Evolutionary conservation across 2,113 vertebrate species (phyloP), one percentile per base, ranked within the genome.

Genomic region (Amazona guildingii): DNA sequence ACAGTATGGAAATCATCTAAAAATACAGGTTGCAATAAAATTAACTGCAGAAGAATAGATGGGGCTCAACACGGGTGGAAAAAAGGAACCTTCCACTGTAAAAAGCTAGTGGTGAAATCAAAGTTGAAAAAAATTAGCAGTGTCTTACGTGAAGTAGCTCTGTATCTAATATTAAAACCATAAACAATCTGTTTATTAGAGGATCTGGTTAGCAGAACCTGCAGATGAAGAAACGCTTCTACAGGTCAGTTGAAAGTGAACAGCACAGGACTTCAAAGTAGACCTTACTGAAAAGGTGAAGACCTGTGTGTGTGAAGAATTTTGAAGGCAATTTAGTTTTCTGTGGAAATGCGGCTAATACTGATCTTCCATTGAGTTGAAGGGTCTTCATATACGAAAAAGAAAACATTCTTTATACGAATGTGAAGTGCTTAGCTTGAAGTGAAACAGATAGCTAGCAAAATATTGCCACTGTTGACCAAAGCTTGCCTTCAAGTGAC

Each of bases 401-500:
- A 4, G 1, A 11, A 14, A 57, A 17, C 2, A 3, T 14, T 27
- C 21, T 2, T 15, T 7, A 7, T 0, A 1, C 1, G 1, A 35
- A 29, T 0, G 1, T 51, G 3, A 23, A 78, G 10, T 41, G 9
- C 10, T 41, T 62, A 19, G 17, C 7, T 52, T 76, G 20, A 85
- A 59, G 19, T 37, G 20, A 73, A 72, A 39, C 7, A 57, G 13
- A 3, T 10, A 23, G 27, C 13, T 17, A 57, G 52, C 3, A 28
- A 51, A 74, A 13, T 49, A 39, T 2, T 10, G 13, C 17, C 72
- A 44, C 13, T 6, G 9, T 8, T 66, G 35, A 7, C 76, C 24
- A 84, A 72, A 76, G 29, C 3, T 27, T 13, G 41, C 84, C 46
- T n/a, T 13, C 23, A 76, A 68, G 23, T 43, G 8, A 27, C 6